Percentiles rank a stretch among this genome's conserved stretches.
These are phyloP conservation scores for Blastobasis lacticolella DNA, from an alignment of 2,888 invertebrate species.

Conservation along the genomic window DNA sequence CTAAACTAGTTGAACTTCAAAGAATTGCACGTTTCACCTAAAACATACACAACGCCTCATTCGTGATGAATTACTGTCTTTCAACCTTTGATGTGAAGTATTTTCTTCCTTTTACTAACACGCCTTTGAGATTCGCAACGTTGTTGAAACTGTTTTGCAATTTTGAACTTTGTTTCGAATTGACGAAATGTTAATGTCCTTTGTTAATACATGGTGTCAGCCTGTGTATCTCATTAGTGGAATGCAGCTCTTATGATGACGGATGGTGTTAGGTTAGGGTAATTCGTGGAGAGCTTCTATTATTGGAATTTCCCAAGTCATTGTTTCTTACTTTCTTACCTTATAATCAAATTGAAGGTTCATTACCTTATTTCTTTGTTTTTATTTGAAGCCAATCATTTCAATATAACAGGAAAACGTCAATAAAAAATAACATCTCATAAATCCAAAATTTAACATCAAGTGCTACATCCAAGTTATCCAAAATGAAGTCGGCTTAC, in stretches of 20 bases:
- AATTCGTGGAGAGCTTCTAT: background rate
- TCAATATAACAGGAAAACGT: too few relatives aligned
- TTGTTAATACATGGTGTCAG: slow-evolving; percentile 18
- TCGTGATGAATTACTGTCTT: slow-evolving; percentile 26
- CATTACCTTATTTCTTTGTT: too few relatives aligned
- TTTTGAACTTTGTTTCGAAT: slow-evolving; percentile 3
- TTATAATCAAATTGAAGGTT: too few relatives aligned
- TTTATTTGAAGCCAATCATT: too few relatives aligned
- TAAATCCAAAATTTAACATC: too few relatives aligned
- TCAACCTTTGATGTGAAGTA: slow-evolving; percentile 37
- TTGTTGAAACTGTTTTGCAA: slow-evolving; percentile 20
- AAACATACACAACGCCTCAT: background rate
- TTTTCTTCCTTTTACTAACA: slow-evolving; percentile 30
- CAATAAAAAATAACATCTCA: too few relatives aligned
- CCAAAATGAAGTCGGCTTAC: slow-evolving; percentile 26
- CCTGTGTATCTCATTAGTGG: slow-evolving; percentile 20
- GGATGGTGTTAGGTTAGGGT: slow-evolving; percentile 12
- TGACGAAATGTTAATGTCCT: too few relatives aligned
- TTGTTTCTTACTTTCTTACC: too few relatives aligned
- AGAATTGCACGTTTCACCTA: too few relatives aligned
- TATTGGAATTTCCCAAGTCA: too few relatives aligned
- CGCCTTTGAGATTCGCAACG: slow-evolving; percentile 34
- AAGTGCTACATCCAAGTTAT: background rate
- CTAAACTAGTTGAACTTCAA: too few relatives aligned
- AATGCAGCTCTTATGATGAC: slow-evolving; percentile 33